Percentiles rank a stretch among this genome's conserved stretches.
These are phyloP conservation scores for Trichogramma dendrolimi DNA, from an alignment of 2,888 invertebrate species.

Conservation along the genomic window DNA sequence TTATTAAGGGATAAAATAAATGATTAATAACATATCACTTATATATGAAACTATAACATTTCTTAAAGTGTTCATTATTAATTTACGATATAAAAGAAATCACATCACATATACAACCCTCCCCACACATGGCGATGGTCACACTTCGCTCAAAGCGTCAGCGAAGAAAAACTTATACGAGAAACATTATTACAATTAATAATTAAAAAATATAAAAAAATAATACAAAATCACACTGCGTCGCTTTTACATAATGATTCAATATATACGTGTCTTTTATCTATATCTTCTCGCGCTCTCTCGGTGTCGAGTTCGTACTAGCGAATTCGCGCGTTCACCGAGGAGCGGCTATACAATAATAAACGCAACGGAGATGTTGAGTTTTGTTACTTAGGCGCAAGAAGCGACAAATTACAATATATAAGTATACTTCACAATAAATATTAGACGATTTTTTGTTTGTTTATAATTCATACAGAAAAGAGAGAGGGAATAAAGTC, in stretches of 20 bases:
- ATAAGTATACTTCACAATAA: slow-evolving; percentile 18
- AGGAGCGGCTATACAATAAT: not conserved
- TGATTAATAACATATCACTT: slow-evolving; percentile 54
- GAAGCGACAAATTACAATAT: slow-evolving; percentile 14
- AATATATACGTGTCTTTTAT: too few relatives aligned
- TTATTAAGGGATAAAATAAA: slow-evolving; percentile 53
- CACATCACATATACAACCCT: slow-evolving; percentile 50
- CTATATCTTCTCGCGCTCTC: too few relatives aligned
- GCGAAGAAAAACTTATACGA: slow-evolving; percentile 27
- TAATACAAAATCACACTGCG: slow-evolving; percentile 25
- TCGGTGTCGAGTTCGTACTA: too few relatives aligned
- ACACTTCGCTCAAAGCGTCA: slow-evolving; percentile 29
- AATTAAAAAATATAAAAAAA: slow-evolving; percentile 27
- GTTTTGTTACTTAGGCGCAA: too few relatives aligned
- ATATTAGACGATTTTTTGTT: slow-evolving; percentile 9
- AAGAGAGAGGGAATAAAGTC: slow-evolving; percentile 26
- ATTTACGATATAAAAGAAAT: slow-evolving; percentile 53
- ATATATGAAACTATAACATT: slow-evolving; percentile 53
- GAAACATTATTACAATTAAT: slow-evolving; percentile 12
- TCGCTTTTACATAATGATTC: not conserved
- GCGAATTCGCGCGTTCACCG: too few relatives aligned
- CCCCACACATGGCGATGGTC: slow-evolving; percentile 36
- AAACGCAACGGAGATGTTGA: too few relatives aligned
- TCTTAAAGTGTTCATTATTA: slow-evolving; percentile 51
- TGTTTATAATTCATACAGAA: slow-evolving; percentile 13